Evolutionary conservation across 2,888 invertebrate genomes (phyloP).

Genomic region (Luperina nickerlii): DNA sequence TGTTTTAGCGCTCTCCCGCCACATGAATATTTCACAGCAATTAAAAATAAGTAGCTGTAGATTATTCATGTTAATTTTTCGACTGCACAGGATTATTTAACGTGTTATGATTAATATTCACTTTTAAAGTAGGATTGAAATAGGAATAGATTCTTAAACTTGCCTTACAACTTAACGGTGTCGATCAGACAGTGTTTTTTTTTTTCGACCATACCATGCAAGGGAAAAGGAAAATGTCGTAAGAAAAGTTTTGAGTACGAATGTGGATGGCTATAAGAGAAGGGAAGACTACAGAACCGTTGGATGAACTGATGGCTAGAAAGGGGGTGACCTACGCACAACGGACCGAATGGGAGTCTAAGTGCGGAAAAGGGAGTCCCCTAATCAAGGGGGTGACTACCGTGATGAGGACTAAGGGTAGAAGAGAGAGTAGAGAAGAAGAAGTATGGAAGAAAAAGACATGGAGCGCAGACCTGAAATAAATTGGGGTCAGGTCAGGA

Average conservation of each 20-base stretch:
- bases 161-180: background rate
- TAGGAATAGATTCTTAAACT: background rate
- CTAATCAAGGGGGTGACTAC: background rate
- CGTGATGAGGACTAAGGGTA: background rate
- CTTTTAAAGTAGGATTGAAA: background rate
- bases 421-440: too few species aligned
- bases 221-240: background rate
- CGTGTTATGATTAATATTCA: background rate
- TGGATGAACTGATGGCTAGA: background rate
- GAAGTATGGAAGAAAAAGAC: background rate
- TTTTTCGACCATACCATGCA: background rate
- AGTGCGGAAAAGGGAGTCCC: too few species aligned
- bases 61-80: slow-evolving; percentile 34
- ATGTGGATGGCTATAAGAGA: background rate
- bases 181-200: background rate
- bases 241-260: background rate
- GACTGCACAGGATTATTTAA: background rate
- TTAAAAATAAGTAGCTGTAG: slow-evolving; percentile 47
- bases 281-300: background rate
- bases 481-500: background rate
- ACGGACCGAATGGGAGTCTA: too few species aligned
- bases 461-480: background rate
- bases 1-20: slow-evolving; percentile 40
- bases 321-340: too few species aligned
- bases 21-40: slow-evolving; percentile 52